These are phyloP conservation scores for Temnopleurus reevesii DNA, from an alignment of 53 echinoderm and acorn worm genomes.

Conservation along the genomic window DNA sequence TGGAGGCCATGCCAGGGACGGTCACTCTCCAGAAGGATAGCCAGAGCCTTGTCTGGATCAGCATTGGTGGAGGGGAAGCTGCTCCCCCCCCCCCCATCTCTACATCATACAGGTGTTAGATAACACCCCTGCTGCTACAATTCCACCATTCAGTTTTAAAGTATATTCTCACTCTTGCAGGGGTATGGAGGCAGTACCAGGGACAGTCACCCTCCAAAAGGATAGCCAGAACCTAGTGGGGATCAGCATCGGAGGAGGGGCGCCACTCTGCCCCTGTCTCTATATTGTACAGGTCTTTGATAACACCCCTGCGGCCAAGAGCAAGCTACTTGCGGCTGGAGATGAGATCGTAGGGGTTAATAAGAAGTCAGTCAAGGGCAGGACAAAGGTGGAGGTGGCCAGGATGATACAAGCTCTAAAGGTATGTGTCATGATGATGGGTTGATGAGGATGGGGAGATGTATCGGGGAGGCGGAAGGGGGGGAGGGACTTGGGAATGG, in stretches of 20 bases:
- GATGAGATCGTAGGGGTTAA: slow-evolving; percentile 99
- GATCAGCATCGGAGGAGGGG: slow-evolving; percentile 99
- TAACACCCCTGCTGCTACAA: too few species aligned
- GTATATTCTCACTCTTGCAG: slow-evolving; percentile 42
- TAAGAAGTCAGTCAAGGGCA: slow-evolving; percentile 87
- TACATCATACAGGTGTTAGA: slow-evolving; percentile 66
- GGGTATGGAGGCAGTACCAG: slow-evolving; percentile 96
- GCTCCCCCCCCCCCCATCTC: slow-evolving; percentile 88
- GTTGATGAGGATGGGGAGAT: too few species aligned
- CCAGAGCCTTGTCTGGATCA: slow-evolving; percentile 89
- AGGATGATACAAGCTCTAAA: slow-evolving; percentile 95
- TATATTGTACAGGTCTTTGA: slow-evolving; percentile 99
- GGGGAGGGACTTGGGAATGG: not conserved
- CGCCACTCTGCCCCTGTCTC: slow-evolving; percentile 96
- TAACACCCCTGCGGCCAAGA: slow-evolving; percentile 98
- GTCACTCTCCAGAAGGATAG: slow-evolving; percentile 86
- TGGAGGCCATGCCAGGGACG: slow-evolving; percentile 82
- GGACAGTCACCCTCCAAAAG: slow-evolving; percentile 85
- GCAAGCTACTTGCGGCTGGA: slow-evolving; percentile 82
- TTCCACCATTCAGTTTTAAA: too few species aligned
- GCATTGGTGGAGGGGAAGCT: slow-evolving; percentile 89
- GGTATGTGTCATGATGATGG: slow-evolving; percentile 70
- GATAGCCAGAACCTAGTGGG: slow-evolving; percentile 98
- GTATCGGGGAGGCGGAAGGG: not conserved
- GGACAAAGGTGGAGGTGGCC: slow-evolving; percentile 98